Percentiles rank a stretch among this genome's conserved stretches.
These are phyloP conservation scores for Nothura maculosa DNA, from an alignment of 2,797 vertebrate genomes.

Conservation along the genomic window DNA sequence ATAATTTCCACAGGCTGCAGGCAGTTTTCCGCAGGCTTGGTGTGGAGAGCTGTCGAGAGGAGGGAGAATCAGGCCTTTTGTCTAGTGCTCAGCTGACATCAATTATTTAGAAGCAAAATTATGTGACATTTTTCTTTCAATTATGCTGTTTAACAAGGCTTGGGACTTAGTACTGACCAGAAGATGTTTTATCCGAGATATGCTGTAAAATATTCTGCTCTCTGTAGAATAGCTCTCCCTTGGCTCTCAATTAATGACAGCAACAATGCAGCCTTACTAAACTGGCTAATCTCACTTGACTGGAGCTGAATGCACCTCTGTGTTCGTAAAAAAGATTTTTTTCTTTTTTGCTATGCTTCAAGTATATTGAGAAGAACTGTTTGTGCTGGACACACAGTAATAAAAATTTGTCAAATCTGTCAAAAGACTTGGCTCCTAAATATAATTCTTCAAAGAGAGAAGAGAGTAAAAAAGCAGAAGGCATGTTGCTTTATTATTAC, in stretches of 20 bases:
- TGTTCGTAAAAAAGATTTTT: conserved; percentile 9
- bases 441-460: conserved; percentile 21
- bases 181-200: conserved; percentile 38
- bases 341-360: conserved; percentile 3
- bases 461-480: conserved; percentile 3
- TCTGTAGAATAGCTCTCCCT: conserved; percentile 52
- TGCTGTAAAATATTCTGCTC: conserved; percentile 36
- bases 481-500: conserved; percentile 4
- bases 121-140: conserved; percentile 76
- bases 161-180: conserved; percentile 64
- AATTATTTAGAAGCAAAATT: conserved; percentile 77
- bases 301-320: not conserved
- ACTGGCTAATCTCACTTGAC: conserved; percentile 56
- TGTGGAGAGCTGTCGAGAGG: not conserved
- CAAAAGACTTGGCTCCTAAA: conserved; percentile 41
- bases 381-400: conserved; percentile 46
- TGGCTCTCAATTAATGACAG: conserved; percentile 74
- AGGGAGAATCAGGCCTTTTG: conserved; percentile 31
- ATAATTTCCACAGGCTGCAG: not conserved
- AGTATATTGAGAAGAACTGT: conserved; percentile 34
- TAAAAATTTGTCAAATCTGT: conserved; percentile 60
- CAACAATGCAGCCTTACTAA: conserved; percentile 32
- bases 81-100: conserved; percentile 48
- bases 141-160: conserved; percentile 64
- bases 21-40: not conserved